Evolutionary conservation across 2,797 vertebrate genomes (phyloP), one percentile per base, ranked within the genome.

Genomic region (Pantherophis vulpinus): DNA sequence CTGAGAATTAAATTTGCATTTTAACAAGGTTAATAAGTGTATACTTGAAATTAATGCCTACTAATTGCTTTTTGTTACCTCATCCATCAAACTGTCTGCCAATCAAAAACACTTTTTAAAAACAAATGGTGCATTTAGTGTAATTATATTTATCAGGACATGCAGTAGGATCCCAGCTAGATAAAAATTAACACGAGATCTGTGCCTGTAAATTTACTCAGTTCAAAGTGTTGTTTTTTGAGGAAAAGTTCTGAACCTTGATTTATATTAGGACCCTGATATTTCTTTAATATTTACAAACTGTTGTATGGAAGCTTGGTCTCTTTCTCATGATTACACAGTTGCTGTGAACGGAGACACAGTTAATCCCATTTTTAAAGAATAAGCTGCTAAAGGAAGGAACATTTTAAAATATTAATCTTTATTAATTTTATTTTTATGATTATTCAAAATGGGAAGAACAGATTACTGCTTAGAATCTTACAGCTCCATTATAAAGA

Each of bases 1-100:
- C 63, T 89, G 60, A 3, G 94, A 47, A 91, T 91, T 93, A 96
- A 96, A 96, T 74, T 25, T 91, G 93, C 89, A 91, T 95, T 94
- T 94, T 95, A 58, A 91, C 90, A 93, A 58, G 42, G 66, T 87
- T 94, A 94, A 91, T 23, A n/a, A 32, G 87, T 93, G 18, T 61
- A 87, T 92, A 90, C n/a, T 94, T 61, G 88, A 13, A 93, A 55
- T 47, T 89, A 23, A 95, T 87, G n/a, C 42, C 86, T 94, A 56
- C 86, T 92, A 92, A 91, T 91, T 94, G 79, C 89, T 83, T 93
- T 91, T 83, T 92, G 93, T 94, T 94, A 91, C 91, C 56, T 88
- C 91, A 90, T 88, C 66, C 90, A 90, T 90, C 91, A 79, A 92
- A 10, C 8, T 74, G 25, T 11, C 47, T 92, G 91, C 83, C 93